Percentiles rank a stretch among this genome's conserved stretches.
Evolutionary conservation across 2,113 vertebrate species (phyloP).

Genomic region (Chaetura pelagica): DNA sequence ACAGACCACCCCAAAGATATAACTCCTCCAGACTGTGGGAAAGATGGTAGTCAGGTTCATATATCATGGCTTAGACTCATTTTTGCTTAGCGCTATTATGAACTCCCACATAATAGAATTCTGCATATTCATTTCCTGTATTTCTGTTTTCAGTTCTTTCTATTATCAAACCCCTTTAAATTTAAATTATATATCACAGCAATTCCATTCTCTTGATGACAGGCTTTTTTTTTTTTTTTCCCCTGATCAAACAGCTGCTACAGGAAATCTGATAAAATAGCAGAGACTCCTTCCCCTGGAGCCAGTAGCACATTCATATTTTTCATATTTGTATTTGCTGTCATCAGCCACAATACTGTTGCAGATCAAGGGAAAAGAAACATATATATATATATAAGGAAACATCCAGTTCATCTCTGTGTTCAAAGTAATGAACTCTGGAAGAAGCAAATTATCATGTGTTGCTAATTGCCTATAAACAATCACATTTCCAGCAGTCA

Average conservation of each 20-base stretch:
- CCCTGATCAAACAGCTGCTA: slow-evolving; percentile 18
- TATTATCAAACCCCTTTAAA: background rate
- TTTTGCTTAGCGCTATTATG: slow-evolving; percentile 6
- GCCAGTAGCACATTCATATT: slow-evolving; percentile 4
- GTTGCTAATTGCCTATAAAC: slow-evolving; percentile 53
- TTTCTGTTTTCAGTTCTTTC: slow-evolving; percentile 5
- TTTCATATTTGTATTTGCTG: slow-evolving; percentile 26
- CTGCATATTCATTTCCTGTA: background rate
- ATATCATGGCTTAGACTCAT: background rate
- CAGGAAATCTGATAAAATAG: slow-evolving; percentile 29
- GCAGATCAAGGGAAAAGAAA: slow-evolving; percentile 2
- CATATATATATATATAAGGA: background rate
- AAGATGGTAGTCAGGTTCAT: background rate
- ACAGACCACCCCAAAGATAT: background rate
- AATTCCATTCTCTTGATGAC: background rate
- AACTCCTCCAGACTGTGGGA: background rate
- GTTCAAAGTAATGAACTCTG: slow-evolving; percentile 49
- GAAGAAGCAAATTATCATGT: slow-evolving; percentile 52
- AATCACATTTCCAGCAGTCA: slow-evolving; percentile 54
- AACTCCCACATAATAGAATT: background rate
- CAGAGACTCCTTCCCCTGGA: background rate
- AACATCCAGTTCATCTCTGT: background rate
- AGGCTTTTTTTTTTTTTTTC: background rate
- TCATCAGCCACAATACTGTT: slow-evolving; percentile 36
- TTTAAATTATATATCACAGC: background rate